Base-by-base conservation (phyloP, 2,797 vertebrate species). In the Enteromius viviparus region DNA sequence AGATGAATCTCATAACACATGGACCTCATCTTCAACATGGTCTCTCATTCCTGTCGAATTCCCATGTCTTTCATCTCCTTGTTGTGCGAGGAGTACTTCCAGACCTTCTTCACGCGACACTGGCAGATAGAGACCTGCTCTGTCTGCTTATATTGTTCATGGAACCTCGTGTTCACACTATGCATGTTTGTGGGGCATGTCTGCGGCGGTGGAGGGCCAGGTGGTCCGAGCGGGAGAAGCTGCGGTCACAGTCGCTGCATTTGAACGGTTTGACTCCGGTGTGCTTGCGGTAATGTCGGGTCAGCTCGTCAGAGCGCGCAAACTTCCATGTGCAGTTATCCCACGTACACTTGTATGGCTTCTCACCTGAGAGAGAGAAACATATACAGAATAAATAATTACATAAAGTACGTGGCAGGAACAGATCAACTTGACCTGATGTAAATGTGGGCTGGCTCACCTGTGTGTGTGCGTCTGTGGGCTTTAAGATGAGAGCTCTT, bases 271-370 rank as follows among this genome's bases (percentile, higher is more conserved):
- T 97, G 90, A 97, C 96, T 85, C 96, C 96, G 2, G 96, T 97
- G 93, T 97, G 96, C 91, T 97, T 97, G 91, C 96, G 96, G 93
- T 95, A 97, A 91, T 96, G 96, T 90, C 96, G 93, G 0, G 96
- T 96, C 90, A 97, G 95, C 94, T 97, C 96, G 68, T 97, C 96
- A 0, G 96, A 97, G 64, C 96, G 96, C 78, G 96, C 96, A 82
- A 96, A 97, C 92, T 97, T 97, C 96, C 96, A 97, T 83, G 96
- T 95, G 90, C 96, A 97, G 89, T 96, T 96, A 88, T 96, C 96
- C 96, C 96, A 97, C 45, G 96, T 97, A 88, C 96, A 97, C 83
- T 96, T 96, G 92, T 97, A 97, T 12, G 96, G 96, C 79, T 97
- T 97, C 91, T 97, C 96, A 89, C 96, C 96, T 97, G 88, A 55